Evolutionary conservation across 2,113 vertebrate species (phyloP), one percentile per base, ranked within the genome.

Genomic region (Phalacrocorax brasilianus): DNA sequence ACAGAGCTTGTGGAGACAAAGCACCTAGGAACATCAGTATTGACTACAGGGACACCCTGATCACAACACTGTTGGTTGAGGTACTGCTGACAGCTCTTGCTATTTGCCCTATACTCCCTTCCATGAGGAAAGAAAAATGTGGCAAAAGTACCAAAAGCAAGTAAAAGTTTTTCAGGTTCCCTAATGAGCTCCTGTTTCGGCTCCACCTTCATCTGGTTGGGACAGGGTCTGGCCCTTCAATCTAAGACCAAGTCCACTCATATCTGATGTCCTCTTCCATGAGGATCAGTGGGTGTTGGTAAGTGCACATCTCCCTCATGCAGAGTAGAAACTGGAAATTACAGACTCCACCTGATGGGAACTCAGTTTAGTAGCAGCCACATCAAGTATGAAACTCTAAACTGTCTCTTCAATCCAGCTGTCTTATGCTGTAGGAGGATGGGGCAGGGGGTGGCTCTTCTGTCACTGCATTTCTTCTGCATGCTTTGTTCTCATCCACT

Each of bases 61-160:
- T 97, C 80, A 96, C 91, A 85, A 75, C 88, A 33, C 12, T 98
- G 40, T 44, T 97, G 63, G 89, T 97, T 27, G 97, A 98, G 97
- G 97, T 98, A 97, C 52, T 70, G 52, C 53, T 88, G 65, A 62
- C 44, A 77, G 21, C 59, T 68, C 32, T 93, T 91, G 8, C 27
- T 76, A 2, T 55, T 84, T 72, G 58, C 22, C n/a, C 70, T 72
- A 14, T 55, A 20, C 9, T 79, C 14, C 8, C 42, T 76, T 52
- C 26, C 21, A 21, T 11, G 20, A 71, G 45, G 50, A 93, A 73
- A 91, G 12, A 45, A 53, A 86, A 85, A 38, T 5, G 4, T 28
- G 67, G n/a, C 19, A 76, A 23, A 65, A 73, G 6, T 73, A 77
- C 47, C 24, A 75, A 95, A 88, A 88, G 24, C 40, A 90, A 88